phyloP scores from a whole-genome alignment of 2,797 vertebrate genomes.

The Stomatorhinus walkeri region DNA sequence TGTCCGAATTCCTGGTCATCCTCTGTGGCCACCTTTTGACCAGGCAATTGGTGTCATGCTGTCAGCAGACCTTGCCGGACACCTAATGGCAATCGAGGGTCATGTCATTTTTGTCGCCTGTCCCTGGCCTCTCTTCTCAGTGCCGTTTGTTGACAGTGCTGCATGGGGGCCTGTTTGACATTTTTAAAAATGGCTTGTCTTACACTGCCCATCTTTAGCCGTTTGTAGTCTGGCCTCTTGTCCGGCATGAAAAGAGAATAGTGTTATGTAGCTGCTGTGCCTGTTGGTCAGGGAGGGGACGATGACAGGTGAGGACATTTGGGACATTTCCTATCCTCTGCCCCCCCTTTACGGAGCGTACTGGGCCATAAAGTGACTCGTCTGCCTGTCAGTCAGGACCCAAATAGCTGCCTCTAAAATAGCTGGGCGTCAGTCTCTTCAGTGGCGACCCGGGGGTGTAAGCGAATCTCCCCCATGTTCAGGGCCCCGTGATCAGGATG shows the following conservation, averaged over 20 bases:
- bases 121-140: neutral
- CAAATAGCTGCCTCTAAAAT: conserved; percentile 65
- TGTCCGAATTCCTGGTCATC: conserved; percentile 39
- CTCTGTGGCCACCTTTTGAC: conserved; percentile 40
- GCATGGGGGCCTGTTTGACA: no score
- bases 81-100: neutral
- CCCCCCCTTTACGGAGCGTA: conserved; percentile 43
- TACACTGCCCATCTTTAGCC: neutral
- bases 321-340: conserved; percentile 28
- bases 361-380: conserved; percentile 46
- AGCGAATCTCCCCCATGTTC: conserved; percentile 39
- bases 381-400: conserved; percentile 49
- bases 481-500: conserved; percentile 15
- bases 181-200: neutral
- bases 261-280: neutral
- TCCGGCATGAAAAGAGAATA: neutral
- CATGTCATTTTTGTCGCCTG: neutral
- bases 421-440: conserved; percentile 56
- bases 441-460: conserved; percentile 41
- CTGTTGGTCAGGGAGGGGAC: neutral
- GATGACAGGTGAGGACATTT: conserved; percentile 28
- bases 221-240: no score
- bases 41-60: conserved; percentile 14
- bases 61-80: neutral
- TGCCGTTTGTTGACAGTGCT: neutral